A percentile compares a stretch with the other conserved stretches of the same genome.
phyloP scores from a whole-genome alignment of 2,888 invertebrate genomes.

The Chrysomela aeneicollis region DNA sequence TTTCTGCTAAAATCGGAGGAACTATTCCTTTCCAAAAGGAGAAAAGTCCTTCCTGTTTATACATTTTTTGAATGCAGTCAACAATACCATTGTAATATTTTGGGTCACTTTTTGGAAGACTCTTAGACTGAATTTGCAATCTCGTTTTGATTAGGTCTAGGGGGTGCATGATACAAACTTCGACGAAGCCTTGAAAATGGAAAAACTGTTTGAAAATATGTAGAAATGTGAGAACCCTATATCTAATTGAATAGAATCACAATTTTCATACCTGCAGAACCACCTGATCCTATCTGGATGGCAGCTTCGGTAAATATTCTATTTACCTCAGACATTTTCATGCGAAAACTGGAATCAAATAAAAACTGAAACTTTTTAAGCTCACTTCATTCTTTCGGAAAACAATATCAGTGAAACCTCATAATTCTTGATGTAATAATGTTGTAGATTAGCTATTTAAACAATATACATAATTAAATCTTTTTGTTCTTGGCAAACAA shows the following conservation, averaged over 20 bases:
- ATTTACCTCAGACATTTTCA: slow-evolving; percentile 45
- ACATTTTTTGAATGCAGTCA: slow-evolving; percentile 92
- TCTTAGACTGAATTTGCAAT: slow-evolving; percentile 75
- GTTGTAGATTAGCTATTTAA: no score
- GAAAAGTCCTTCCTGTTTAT: slow-evolving; percentile 79
- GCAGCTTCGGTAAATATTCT: slow-evolving; percentile 69
- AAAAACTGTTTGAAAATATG: slow-evolving; percentile 8
- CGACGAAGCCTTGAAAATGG: slow-evolving; percentile 74
- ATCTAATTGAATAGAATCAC: no score
- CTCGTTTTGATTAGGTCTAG: slow-evolving; percentile 93
- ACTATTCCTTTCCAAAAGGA: slow-evolving; percentile 94
- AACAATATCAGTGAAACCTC: neutral
- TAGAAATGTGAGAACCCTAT: no score
- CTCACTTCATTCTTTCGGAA: no score
- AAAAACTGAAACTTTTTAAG: no score
- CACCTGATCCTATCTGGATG: slow-evolving; percentile 87
- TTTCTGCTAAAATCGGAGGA: slow-evolving; percentile 93
- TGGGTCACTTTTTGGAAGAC: slow-evolving; percentile 58
- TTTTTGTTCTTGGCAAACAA: no score
- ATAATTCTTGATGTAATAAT: no score
- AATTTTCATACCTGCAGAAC: slow-evolving; percentile 75
- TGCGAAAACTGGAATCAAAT: no score
- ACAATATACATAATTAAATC: no score
- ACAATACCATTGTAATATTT: slow-evolving; percentile 77
- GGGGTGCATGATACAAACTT: slow-evolving; percentile 97